A percentile compares a stretch with the other conserved stretches of the same genome.
Conservation (phyloP, 1,140 invertebrate genomes). For the Belonocnema kinseyi region DNA sequence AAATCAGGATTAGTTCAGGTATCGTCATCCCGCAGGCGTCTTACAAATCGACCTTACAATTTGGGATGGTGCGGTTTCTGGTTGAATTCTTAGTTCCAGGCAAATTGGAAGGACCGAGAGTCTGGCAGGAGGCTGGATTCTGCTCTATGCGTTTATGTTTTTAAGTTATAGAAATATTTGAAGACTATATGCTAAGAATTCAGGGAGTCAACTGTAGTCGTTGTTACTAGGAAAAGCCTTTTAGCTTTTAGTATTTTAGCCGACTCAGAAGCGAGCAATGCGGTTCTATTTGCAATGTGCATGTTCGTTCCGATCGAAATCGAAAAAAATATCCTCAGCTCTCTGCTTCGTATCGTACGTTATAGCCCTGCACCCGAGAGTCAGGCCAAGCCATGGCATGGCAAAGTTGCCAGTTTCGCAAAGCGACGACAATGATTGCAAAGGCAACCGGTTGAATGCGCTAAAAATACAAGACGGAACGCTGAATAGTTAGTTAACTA, state of each 20-base stretch:
- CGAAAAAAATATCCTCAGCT: slow-evolving; percentile 66
- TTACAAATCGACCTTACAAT: neutral
- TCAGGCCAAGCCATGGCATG: slow-evolving; percentile 40
- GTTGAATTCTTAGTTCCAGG: slow-evolving; percentile 4
- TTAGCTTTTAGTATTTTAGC: slow-evolving; percentile 12
- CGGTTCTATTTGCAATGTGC: slow-evolving; percentile 60
- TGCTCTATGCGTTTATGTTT: neutral
- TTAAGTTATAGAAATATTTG: no score
- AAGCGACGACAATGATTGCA: slow-evolving; percentile 74
- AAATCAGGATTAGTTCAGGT: slow-evolving; percentile 16
- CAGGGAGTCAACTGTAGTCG: slow-evolving; percentile 37
- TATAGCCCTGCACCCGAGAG: slow-evolving; percentile 43
- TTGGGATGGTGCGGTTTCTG: no score
- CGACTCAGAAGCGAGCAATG: slow-evolving; percentile 70
- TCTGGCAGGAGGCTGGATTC: neutral
- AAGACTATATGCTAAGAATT: neutral
- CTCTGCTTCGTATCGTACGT: slow-evolving; percentile 40
- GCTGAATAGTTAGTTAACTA: slow-evolving; percentile 66
- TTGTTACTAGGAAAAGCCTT: neutral
- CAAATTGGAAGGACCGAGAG: neutral
- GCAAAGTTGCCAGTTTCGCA: slow-evolving; percentile 67
- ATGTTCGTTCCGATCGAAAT: slow-evolving; percentile 64
- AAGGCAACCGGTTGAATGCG: slow-evolving; percentile 72
- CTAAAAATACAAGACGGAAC: slow-evolving; percentile 71
- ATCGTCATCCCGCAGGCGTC: slow-evolving; percentile 2